phyloP scores from a whole-genome alignment of 2,888 invertebrate genomes.

The Keiferia lycopersicella region DNA sequence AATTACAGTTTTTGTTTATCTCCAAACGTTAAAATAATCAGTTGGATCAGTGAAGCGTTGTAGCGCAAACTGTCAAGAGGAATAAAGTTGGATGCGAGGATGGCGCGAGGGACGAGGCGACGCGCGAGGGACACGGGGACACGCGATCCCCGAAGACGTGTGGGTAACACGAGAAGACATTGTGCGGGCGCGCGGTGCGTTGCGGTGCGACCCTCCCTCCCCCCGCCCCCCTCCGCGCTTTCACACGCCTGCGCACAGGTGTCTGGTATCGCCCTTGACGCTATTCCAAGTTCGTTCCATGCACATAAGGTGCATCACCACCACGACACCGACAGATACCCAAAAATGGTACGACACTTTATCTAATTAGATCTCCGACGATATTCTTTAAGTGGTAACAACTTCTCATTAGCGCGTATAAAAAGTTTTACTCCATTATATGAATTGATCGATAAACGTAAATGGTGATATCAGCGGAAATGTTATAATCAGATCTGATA shows the following conservation, averaged over 20 bases:
- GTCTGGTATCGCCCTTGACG: constrained; percentile 79
- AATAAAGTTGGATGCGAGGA: constrained; percentile 61
- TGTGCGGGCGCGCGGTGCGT: constrained; percentile 76
- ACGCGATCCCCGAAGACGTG: constrained; percentile 74
- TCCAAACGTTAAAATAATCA: constrained; percentile 42
- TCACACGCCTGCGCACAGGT: constrained; percentile 79
- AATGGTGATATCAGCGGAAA: constrained; percentile 4
- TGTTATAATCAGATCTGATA: constrained; percentile 15
- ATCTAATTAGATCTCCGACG: constrained; percentile 17
- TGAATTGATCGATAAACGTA: background rate
- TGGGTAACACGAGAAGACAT: constrained; percentile 76
- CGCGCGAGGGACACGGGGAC: constrained; percentile 51
- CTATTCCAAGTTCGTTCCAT: constrained; percentile 61
- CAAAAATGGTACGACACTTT: constrained; percentile 20
- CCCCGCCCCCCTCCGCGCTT: constrained; percentile 52
- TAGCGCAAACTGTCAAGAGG: constrained; percentile 70
- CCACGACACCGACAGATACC: constrained; percentile 5
- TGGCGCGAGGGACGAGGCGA: constrained; percentile 31
- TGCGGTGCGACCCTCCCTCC: constrained; percentile 58
- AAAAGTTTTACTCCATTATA: background rate
- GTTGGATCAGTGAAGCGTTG: constrained; percentile 62
- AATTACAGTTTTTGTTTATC: constrained; percentile 26
- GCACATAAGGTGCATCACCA: constrained; percentile 41
- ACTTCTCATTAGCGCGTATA: constrained; percentile 3
- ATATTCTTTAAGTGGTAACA: constrained; percentile 1